phyloP scores from a whole-genome alignment of 2,797 vertebrate genomes.

The Lagodon rhomboides region DNA sequence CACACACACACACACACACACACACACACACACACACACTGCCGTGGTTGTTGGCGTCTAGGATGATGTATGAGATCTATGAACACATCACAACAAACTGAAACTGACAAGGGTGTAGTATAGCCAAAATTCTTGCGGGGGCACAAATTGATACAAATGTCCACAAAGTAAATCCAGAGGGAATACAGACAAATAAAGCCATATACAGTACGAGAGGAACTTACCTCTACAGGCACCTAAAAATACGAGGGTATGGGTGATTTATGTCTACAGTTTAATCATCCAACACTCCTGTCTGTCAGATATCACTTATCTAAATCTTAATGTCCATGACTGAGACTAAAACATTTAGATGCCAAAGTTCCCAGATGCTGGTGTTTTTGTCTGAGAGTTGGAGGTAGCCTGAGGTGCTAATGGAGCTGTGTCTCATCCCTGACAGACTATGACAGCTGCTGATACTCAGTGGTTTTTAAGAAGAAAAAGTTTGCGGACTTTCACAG shows the following conservation, averaged over 20 bases:
- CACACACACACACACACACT: neutral
- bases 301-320: constrained; percentile 32
- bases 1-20: neutral
- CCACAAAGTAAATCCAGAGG: constrained; percentile 45
- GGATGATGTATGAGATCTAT: constrained; percentile 59
- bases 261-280: constrained; percentile 28
- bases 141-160: constrained; percentile 49
- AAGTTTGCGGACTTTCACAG: constrained; percentile 54
- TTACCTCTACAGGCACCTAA: constrained; percentile 28
- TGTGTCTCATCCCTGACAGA: constrained; percentile 43
- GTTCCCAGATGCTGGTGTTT: constrained; percentile 35
- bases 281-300: constrained; percentile 32
- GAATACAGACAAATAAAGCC: constrained; percentile 39
- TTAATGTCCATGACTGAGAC: constrained; percentile 40
- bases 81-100: constrained; percentile 61
- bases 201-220: constrained; percentile 20
- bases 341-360: constrained; percentile 39
- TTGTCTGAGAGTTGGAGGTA: constrained; percentile 26
- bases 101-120: constrained; percentile 41
- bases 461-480: constrained; percentile 30
- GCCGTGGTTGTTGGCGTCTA: constrained; percentile 32
- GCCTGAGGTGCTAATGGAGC: constrained; percentile 49
- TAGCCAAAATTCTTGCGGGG: constrained; percentile 47
- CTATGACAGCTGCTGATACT: constrained; percentile 20
- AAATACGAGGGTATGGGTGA: neutral